Conservation (phyloP, 2,797 vertebrate species). For the Australoheros facetus region DNA sequence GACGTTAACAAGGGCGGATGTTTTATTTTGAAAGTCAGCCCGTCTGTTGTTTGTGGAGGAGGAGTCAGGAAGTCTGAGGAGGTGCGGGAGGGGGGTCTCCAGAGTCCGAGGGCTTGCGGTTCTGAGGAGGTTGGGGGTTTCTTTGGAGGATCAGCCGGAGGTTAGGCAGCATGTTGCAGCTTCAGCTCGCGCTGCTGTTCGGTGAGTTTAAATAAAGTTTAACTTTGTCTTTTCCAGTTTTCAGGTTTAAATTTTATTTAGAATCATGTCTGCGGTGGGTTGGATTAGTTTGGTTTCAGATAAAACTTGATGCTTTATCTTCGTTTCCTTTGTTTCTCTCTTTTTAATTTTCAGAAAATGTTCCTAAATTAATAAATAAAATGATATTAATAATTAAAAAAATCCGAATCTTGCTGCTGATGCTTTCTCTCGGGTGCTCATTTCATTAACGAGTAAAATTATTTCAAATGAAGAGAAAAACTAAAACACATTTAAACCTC, state of each 20-base stretch:
- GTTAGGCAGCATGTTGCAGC: conserved; percentile 9
- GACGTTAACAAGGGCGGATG: neutral
- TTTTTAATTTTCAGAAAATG: too few relatives aligned
- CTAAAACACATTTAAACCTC: neutral
- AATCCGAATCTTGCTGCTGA: neutral
- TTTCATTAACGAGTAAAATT: neutral
- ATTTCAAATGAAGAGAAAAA: neutral
- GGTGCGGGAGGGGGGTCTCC: accelerated
- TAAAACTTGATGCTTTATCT: too few relatives aligned
- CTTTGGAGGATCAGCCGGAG: neutral
- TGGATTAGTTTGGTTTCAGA: neutral
- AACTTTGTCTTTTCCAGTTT: neutral
- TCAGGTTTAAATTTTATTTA: too few relatives aligned
- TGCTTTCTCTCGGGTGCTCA: neutral
- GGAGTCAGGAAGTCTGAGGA: neutral
- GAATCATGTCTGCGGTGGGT: neutral
- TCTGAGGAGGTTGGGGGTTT: neutral
- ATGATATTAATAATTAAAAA: too few relatives aligned
- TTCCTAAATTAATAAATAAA: neutral
- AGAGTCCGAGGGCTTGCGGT: too few relatives aligned
- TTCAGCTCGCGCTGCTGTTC: conserved; percentile 1
- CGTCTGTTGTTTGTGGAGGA: neutral
- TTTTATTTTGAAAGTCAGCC: neutral
- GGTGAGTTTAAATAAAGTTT: neutral
- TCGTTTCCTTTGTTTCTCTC: too few relatives aligned